Percentiles rank a stretch among this genome's conserved stretches.
Evolutionary conservation across 2,113 vertebrate species (phyloP).

Genomic region (Hystrix brachyura): DNA sequence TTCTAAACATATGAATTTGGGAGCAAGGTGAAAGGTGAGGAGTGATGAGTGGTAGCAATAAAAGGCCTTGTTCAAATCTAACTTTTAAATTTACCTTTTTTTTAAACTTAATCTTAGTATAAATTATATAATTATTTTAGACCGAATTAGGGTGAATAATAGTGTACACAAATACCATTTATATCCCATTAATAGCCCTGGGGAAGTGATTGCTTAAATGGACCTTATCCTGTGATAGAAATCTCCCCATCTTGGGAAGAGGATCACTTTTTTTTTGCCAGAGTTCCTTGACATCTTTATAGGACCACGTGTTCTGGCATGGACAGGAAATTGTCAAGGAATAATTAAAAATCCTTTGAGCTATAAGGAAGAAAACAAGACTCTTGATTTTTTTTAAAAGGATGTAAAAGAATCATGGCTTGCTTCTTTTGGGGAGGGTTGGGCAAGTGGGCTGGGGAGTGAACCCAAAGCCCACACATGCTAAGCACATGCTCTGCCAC

Average conservation of each 20-base stretch:
- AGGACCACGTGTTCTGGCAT: not conserved
- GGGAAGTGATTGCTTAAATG: not conserved
- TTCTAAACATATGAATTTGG: not conserved
- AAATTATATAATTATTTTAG: slow-evolving; percentile 46
- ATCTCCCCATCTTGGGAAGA: not conserved
- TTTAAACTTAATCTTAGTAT: slow-evolving; percentile 26
- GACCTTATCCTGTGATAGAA: not conserved
- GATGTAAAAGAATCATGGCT: not conserved
- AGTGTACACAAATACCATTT: not conserved
- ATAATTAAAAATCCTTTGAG: slow-evolving; percentile 43
- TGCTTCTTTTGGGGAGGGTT: not conserved
- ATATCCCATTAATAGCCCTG: not conserved
- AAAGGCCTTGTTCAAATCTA: slow-evolving; percentile 52
- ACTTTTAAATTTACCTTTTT: slow-evolving; percentile 47
- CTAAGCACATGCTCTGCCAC: not conserved
- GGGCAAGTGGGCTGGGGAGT: not conserved
- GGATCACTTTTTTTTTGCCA: not conserved
- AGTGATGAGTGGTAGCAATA: slow-evolving; percentile 27
- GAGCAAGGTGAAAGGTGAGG: too few relatives aligned
- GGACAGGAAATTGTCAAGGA: slow-evolving; percentile 20
- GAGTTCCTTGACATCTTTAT: not conserved
- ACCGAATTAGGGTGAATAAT: slow-evolving; percentile 17
- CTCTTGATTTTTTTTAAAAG: slow-evolving; percentile 40
- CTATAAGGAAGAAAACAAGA: slow-evolving; percentile 47
- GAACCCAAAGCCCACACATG: not conserved